A percentile compares a stretch with the other conserved stretches of the same genome.
phyloP scores from a whole-genome alignment of 2,797 vertebrate genomes.

The Acridotheres tristis region DNA sequence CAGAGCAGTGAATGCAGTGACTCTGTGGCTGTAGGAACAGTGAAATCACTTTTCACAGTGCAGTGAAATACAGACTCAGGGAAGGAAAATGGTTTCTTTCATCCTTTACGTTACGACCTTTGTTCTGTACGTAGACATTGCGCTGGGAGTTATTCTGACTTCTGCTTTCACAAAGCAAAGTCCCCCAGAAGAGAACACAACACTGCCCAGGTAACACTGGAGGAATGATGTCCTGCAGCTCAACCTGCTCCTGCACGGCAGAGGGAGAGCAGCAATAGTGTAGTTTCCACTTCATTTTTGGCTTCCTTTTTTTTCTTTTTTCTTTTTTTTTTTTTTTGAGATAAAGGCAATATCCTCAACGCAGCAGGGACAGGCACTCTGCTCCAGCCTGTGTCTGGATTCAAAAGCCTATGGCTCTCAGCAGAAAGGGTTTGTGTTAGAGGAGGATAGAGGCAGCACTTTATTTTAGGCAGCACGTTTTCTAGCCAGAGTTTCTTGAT shows the following conservation, averaged over 20 bases:
- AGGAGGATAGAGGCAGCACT: neutral
- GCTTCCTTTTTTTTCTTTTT: neutral
- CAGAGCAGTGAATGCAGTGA: neutral
- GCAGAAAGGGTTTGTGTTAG: neutral
- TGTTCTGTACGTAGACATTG: neutral
- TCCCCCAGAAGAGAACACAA: neutral
- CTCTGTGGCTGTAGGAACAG: neutral
- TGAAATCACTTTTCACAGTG: neutral
- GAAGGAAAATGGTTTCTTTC: neutral
- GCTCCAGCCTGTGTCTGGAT: neutral
- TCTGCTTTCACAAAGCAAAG: slow-evolving; percentile 37
- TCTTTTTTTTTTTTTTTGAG: neutral
- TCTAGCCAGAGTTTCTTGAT: neutral
- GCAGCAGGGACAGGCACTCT: neutral
- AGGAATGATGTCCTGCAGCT: neutral
- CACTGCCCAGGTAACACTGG: neutral
- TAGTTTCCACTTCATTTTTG: neutral
- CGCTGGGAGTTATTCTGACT: neutral
- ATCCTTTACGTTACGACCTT: slow-evolving; percentile 29
- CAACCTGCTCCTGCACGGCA: neutral
- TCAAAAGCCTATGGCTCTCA: neutral
- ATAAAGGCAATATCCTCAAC: neutral
- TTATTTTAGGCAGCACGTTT: neutral
- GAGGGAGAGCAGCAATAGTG: neutral
- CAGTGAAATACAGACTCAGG: neutral